phyloP scores from a whole-genome alignment of 92 coral and sea anemone species.

The Epizoanthus illoricatus region DNA sequence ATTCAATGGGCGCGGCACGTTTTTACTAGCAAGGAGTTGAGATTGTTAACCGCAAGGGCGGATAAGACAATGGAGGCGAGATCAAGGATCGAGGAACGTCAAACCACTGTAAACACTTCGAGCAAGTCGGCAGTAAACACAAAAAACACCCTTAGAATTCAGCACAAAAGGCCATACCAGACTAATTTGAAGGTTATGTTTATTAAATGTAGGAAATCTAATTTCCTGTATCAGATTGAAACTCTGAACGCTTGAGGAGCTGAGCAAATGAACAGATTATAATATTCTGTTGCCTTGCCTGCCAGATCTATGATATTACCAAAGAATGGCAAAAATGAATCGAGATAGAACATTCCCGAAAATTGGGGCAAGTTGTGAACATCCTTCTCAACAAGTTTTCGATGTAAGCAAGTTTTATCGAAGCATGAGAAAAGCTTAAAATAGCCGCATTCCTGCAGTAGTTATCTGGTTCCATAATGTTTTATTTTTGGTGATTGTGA shows the following conservation, averaged over 20 bases:
- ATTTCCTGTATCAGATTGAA: conserved; percentile 26
- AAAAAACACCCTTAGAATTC: not conserved
- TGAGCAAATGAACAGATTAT: conserved; percentile 13
- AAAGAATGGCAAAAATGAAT: not conserved
- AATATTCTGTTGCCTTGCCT: not conserved
- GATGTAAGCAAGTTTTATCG: not conserved
- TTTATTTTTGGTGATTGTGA: conserved; percentile 1
- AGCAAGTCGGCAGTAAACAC: conserved; percentile 24
- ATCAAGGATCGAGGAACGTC: not conserved
- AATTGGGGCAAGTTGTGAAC: not conserved
- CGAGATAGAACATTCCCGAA: no score
- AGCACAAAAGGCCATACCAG: not conserved
- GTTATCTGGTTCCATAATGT: conserved; percentile 1
- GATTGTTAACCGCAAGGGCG: conserved; percentile 23
- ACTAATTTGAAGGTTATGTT: conserved; percentile 27
- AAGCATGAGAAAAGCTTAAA: not conserved
- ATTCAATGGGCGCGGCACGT: conserved; percentile 20
- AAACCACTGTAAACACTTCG: not conserved
- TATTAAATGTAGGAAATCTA: conserved; percentile 30
- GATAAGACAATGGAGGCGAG: conserved; percentile 12
- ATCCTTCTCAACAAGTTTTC: not conserved
- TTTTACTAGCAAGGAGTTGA: conserved; percentile 1
- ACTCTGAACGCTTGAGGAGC: conserved; percentile 17
- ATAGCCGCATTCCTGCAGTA: conserved; percentile 2
- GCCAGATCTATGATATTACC: not conserved